phyloP scores from a whole-genome alignment of 2,797 vertebrate species.

The Schizopygopsis pylzovi region DNA sequence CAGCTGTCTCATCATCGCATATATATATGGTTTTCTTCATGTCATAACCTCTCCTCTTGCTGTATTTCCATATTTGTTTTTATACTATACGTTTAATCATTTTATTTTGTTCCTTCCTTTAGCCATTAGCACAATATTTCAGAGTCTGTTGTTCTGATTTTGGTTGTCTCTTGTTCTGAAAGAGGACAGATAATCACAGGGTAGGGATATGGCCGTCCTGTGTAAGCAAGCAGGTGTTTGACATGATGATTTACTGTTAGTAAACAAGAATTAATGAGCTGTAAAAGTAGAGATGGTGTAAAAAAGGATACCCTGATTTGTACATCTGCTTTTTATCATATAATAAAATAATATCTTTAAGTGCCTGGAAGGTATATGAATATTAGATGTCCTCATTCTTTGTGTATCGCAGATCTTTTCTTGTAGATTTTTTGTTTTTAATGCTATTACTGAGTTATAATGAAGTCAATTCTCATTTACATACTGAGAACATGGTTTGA shows the following conservation, averaged over 20 bases:
- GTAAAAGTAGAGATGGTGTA: conserved; percentile 86
- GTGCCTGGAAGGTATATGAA: conserved; percentile 90
- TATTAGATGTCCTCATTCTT: conserved; percentile 54
- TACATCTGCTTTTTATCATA: conserved; percentile 96
- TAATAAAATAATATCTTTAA: conserved; percentile 98
- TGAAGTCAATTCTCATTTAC: not conserved
- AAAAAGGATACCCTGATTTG: conserved; percentile 89
- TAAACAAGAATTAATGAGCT: conserved; percentile 83
- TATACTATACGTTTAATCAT: conserved; percentile 41
- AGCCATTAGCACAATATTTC: conserved; percentile 30
- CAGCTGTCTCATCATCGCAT: conserved; percentile 18
- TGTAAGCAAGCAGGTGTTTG: conserved; percentile 54
- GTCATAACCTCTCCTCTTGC: conserved; percentile 28
- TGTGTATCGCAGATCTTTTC: not conserved
- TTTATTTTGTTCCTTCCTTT: conserved; percentile 33
- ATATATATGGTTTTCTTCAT: conserved; percentile 35
- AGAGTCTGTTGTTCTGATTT: conserved; percentile 16
- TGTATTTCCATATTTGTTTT: conserved; percentile 15
- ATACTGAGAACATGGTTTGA: not conserved
- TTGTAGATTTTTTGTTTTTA: not conserved
- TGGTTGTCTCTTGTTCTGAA: conserved; percentile 6
- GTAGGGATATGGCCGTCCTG: conserved; percentile 4
- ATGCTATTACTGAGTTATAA: not conserved
- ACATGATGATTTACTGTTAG: conserved; percentile 75
- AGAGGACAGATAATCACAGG: not conserved